A percentile compares a stretch with the other conserved stretches of the same genome.
Evolutionary conservation across 2,888 invertebrate genomes (phyloP).

Genomic region (Omphaloscelis lunosa): DNA sequence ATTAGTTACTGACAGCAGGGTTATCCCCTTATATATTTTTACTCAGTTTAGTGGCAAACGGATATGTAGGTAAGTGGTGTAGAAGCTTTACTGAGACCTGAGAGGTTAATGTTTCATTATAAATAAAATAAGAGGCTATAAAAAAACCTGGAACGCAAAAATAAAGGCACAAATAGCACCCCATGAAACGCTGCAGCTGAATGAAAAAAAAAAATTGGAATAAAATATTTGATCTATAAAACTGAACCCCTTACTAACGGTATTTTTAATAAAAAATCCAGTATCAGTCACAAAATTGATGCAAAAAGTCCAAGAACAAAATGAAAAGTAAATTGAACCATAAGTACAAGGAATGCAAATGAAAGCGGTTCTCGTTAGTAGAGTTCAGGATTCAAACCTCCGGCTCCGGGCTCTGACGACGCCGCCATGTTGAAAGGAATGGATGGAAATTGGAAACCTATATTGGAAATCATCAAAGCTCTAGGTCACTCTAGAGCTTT

Average conservation of each 20-base stretch:
- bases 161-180: neutral
- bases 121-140: neutral
- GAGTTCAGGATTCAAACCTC: conserved; percentile 29
- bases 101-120: neutral
- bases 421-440: conserved; percentile 51
- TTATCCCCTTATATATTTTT: neutral
- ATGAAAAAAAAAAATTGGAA: neutral
- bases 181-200: neutral
- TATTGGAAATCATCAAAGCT: no score
- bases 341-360: conserved; percentile 61
- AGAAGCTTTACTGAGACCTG: conserved; percentile 1
- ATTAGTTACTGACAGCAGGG: neutral
- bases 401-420: neutral
- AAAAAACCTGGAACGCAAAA: neutral
- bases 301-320: conserved; percentile 14
- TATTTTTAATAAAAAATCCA: neutral
- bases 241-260: neutral
- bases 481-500: conserved; percentile 9
- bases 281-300: neutral
- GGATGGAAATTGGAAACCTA: conserved; percentile 52
- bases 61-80: neutral
- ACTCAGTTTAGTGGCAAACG: neutral
- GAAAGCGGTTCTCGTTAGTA: conserved; percentile 49
- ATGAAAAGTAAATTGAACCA: conserved; percentile 14
- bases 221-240: neutral